Evolutionary conservation across 2,797 vertebrate species (phyloP).

Genomic region (Lemur catta): DNA sequence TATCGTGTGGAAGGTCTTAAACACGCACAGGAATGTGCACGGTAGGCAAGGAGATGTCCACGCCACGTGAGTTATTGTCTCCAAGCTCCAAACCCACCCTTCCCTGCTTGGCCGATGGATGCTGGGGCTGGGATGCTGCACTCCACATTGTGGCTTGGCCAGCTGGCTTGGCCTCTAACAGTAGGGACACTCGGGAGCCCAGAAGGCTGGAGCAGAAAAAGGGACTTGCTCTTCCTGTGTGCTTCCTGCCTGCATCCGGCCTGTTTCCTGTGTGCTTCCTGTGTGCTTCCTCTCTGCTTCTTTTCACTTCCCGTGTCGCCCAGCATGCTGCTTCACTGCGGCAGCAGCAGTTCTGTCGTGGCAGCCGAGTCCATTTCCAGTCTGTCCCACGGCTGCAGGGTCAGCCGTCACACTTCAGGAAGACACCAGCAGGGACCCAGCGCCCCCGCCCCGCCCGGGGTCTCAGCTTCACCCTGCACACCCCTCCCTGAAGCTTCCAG

Average conservation of each 20-base stretch:
- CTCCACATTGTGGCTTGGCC: not conserved
- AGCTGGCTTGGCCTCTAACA: not conserved
- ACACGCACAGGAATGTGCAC: no score
- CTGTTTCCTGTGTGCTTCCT: not conserved
- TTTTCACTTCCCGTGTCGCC: not conserved
- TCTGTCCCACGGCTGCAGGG: fast-evolving
- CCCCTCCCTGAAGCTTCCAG: not conserved
- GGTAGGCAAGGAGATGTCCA: not conserved
- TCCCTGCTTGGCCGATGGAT: not conserved
- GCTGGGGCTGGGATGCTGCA: not conserved
- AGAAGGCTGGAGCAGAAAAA: not conserved
- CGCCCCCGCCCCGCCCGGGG: fast-evolving
- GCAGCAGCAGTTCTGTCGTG: not conserved
- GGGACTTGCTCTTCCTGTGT: not conserved
- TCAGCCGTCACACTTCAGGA: fast-evolving
- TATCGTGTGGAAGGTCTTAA: not conserved
- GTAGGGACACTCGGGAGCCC: not conserved
- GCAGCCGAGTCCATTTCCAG: not conserved
- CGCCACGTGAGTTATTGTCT: not conserved
- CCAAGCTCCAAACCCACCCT: not conserved
- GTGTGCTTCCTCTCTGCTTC: not conserved
- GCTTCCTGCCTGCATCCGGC: not conserved
- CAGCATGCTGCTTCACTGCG: not conserved
- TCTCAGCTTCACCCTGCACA: no score
- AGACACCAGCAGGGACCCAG: not conserved